phyloP scores from a whole-genome alignment of 2,888 invertebrate species.

The Athrips mouffetella region DNA sequence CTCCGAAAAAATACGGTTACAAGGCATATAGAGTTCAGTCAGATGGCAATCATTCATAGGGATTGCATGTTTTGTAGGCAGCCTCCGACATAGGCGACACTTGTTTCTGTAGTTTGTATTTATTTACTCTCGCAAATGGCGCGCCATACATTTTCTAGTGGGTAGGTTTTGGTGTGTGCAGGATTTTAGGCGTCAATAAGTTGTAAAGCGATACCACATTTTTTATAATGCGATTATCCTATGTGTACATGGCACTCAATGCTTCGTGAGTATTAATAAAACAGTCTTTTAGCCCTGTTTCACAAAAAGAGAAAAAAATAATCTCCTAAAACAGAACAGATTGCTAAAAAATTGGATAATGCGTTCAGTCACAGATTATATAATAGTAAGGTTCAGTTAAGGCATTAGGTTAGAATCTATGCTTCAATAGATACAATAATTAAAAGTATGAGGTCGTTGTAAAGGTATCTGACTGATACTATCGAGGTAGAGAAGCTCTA shows the following conservation, averaged over 20 bases:
- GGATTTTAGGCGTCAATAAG: constrained; percentile 36
- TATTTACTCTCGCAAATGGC: constrained; percentile 52
- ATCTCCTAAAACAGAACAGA: no score
- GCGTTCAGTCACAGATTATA: no score
- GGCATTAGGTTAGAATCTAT: no score
- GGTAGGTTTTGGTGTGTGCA: constrained; percentile 29
- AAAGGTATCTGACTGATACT: no score
- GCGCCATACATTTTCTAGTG: constrained; percentile 35
- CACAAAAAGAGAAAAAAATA: no score
- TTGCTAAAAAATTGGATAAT: no score
- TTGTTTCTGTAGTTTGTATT: constrained; percentile 55
- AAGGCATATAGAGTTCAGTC: constrained; percentile 55
- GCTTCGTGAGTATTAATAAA: constrained; percentile 17
- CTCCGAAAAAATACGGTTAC: constrained; percentile 54
- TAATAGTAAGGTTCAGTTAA: no score
- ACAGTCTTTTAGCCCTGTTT: no score
- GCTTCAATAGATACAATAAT: no score
- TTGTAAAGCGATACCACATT: constrained; percentile 30
- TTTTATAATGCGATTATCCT: constrained; percentile 19
- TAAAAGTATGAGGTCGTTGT: no score
- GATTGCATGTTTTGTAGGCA: constrained; percentile 65
- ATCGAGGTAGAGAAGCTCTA: no score
- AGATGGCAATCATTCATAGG: constrained; percentile 62
- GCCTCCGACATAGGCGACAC: constrained; percentile 50
- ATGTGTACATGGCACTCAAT: constrained; percentile 13